Evolutionary conservation across 2,797 vertebrate species (phyloP), one percentile per base, ranked within the genome.

Genomic region (Spheniscus humboldti): DNA sequence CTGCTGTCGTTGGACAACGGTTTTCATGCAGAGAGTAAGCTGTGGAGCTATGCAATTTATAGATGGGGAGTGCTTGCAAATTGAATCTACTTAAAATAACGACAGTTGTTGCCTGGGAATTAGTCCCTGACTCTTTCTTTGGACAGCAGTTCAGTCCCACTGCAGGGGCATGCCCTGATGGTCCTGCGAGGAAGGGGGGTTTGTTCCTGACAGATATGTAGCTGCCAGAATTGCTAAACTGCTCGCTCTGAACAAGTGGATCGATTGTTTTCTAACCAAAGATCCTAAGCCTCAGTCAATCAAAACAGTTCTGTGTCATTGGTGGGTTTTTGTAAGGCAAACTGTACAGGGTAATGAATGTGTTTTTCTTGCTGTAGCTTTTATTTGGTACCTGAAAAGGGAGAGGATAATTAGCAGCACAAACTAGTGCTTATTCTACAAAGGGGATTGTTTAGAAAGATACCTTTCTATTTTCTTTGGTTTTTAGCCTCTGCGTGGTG

Each of bases 281-380:
- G 48, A 88, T 82, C 83, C 90, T 60, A 56, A 84, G 16, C 30
- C 76, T 92, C 69, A 80, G 30, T 97, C 95, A 75, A 20, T 97
- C 88, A 84, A 59, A 89, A 11, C 86, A 66, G 67, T 95, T 94
- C 68, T 92, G 91, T 95, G 94, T 81, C 88, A 86, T 86, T 96
- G 97, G 93, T 55, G 90, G 86, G 86, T 90, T 96, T 45, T 96
- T 84, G 15, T 88, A 60, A 92, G 52, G 59, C 94, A 97, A 94
- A 94, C 97, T 94, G 69, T 9, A 86, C 95, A 64, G 83, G n/a
- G 60, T 94, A 76, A 81, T 86, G 88, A 90, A 82, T 93, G 83
- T 86, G 59, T 57, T 95, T 95, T 94, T 79, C 88, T 97, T 94
- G 75, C 87, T 86, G 93, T 96, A 39, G 20, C 76, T 92, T 73